phyloP scores from a whole-genome alignment of 2,888 invertebrate genomes.

The Disparrhopalites patrizii region DNA sequence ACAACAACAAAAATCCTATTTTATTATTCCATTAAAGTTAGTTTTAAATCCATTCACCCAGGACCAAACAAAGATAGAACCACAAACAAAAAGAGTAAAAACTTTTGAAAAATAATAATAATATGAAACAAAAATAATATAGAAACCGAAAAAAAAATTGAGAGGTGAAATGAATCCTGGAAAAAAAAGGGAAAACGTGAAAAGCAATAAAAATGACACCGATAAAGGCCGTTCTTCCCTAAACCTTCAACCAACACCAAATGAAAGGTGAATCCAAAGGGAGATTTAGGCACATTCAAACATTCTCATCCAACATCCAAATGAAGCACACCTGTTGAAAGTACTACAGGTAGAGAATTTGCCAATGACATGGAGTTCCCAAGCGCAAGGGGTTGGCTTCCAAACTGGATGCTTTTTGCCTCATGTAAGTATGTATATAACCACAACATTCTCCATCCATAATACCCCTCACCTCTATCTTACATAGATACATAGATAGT shows the following conservation, averaged over 20 bases:
- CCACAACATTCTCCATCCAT: not conserved
- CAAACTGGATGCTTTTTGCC: not conserved
- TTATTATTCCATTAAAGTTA: no score
- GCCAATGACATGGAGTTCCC: conserved; percentile 33
- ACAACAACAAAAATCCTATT: no score
- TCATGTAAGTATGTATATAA: not conserved
- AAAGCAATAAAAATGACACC: no score
- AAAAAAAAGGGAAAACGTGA: conserved; percentile 21
- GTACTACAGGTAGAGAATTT: conserved; percentile 39
- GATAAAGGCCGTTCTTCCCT: conserved; percentile 28
- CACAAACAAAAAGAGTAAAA: no score
- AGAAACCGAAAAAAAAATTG: not conserved
- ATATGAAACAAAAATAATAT: not conserved
- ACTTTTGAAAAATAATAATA: no score
- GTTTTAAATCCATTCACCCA: no score
- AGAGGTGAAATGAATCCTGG: conserved; percentile 2
- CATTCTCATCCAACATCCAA: conserved; percentile 26
- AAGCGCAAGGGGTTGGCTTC: conserved; percentile 32
- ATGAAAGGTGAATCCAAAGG: conserved; percentile 27
- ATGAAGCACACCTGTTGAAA: conserved; percentile 39
- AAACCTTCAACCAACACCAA: conserved; percentile 35
- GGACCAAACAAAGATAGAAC: no score
- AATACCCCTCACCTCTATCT: not conserved
- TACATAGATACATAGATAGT: conserved; percentile 1
- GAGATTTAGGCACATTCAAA: conserved; percentile 22